These are phyloP conservation scores for Cyanocitta stelleri DNA, from an alignment of 2,113 vertebrate genomes.

Conservation along the genomic window DNA sequence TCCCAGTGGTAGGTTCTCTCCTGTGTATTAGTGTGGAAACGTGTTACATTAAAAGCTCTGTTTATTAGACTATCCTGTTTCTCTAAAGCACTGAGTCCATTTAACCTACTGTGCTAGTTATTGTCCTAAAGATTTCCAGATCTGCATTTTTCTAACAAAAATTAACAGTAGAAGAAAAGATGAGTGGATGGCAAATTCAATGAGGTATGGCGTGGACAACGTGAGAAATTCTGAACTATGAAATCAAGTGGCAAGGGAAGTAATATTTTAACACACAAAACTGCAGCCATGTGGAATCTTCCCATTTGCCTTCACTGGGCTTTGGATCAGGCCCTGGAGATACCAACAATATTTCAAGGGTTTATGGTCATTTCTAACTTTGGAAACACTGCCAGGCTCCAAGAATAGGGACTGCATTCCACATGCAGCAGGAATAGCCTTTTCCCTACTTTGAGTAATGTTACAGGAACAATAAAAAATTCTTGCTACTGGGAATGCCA, in stretches of 20 bases:
- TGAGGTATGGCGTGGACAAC: neutral
- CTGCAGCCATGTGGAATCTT: neutral
- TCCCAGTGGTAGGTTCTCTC: neutral
- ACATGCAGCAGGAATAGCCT: neutral
- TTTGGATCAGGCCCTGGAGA: neutral
- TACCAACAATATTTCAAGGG: neutral
- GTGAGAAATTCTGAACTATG: neutral
- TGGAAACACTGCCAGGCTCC: neutral
- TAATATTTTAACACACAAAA: neutral
- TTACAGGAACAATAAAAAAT: slow-evolving; percentile 6
- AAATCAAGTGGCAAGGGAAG: neutral
- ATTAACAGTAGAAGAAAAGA: neutral
- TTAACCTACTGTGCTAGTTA: neutral
- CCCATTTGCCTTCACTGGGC: neutral
- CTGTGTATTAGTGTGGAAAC: neutral
- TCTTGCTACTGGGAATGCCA: neutral
- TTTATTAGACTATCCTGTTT: neutral
- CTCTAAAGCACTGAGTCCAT: neutral
- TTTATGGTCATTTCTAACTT: slow-evolving; percentile 6
- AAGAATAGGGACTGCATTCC: neutral
- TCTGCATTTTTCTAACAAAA: neutral
- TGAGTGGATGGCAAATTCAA: neutral
- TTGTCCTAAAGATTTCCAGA: neutral
- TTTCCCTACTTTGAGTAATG: slow-evolving; percentile 17
- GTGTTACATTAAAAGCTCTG: neutral